Conservation (phyloP, 64 coral and sea anemone genomes). For the Trachythela sp. region DNA sequence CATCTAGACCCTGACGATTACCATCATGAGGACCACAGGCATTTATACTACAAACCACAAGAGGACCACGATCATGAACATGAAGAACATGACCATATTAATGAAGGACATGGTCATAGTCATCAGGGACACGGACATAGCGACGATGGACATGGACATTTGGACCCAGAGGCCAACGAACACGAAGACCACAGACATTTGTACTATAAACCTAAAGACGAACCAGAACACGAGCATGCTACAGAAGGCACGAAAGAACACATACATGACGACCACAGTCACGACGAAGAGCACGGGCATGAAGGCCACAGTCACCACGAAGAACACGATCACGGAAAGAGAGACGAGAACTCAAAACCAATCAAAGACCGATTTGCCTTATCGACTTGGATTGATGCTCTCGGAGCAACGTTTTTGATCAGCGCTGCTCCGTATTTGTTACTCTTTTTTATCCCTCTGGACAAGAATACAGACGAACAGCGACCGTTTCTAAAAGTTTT, state of each 20-base stretch:
- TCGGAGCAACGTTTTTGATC: constrained; percentile 75
- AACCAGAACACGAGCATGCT: neutral
- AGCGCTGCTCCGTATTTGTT: constrained; percentile 97
- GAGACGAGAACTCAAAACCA: constrained; percentile 1
- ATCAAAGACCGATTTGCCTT: constrained; percentile 37
- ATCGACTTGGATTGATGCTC: constrained; percentile 72
- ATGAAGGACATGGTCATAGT: constrained; percentile 48
- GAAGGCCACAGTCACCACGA: neutral
- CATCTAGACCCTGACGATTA: neutral
- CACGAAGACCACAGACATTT: constrained; percentile 22
- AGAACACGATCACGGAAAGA: constrained; percentile 1
- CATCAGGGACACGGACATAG: constrained; percentile 45
- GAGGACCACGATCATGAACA: neutral
- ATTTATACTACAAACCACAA: constrained; percentile 15
- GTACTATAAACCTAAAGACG: neutral
- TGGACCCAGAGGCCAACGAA: neutral
- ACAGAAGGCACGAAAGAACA: neutral
- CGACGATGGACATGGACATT: constrained; percentile 18
- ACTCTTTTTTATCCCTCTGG: constrained; percentile 85
- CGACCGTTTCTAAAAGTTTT: constrained; percentile 78
- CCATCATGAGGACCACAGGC: constrained; percentile 3
- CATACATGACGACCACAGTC: neutral
- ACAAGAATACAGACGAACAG: constrained; percentile 84
- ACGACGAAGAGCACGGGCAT: neutral
- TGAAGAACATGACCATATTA: neutral